Evolutionary conservation across 2,888 invertebrate genomes (phyloP).

Genomic region (Drosophila seclusa): DNA sequence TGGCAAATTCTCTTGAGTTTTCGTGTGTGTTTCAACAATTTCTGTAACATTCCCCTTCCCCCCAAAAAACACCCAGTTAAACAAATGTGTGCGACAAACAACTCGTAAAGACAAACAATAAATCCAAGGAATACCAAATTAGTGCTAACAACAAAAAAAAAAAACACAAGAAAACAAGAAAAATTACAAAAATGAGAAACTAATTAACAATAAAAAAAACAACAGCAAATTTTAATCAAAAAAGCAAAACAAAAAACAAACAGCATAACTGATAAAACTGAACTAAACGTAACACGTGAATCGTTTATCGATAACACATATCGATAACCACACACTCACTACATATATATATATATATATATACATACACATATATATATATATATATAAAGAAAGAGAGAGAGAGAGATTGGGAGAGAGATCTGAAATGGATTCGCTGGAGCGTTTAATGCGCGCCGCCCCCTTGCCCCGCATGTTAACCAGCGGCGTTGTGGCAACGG

Average conservation of each 20-base stretch:
- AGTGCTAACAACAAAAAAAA: constrained; percentile 27
- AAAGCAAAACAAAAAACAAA: constrained; percentile 7
- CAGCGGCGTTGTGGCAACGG: constrained; percentile 79
- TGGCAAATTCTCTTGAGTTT: constrained; percentile 56
- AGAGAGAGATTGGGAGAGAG: constrained; percentile 13
- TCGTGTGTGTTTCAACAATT: constrained; percentile 4
- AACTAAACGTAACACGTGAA: constrained; percentile 7
- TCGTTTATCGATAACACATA: constrained; percentile 19
- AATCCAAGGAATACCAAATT: constrained; percentile 36
- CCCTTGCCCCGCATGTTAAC: constrained; percentile 89
- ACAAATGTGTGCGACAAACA: constrained; percentile 37
- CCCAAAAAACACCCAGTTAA: constrained; percentile 27
- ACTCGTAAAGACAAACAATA: constrained; percentile 45
- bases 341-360: background rate
- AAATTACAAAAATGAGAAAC: constrained; percentile 12
- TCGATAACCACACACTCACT: constrained; percentile 28
- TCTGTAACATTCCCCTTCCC: background rate
- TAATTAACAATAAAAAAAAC: constrained; percentile 18
- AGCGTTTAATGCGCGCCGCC: constrained; percentile 91
- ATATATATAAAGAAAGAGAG: constrained; percentile 1
- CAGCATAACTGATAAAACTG: constrained; percentile 19
- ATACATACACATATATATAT: background rate
- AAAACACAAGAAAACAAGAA: constrained; percentile 22
- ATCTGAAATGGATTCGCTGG: constrained; percentile 90
- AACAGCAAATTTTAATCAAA: constrained; percentile 11